Conservation (phyloP, 2,888 invertebrate species). For the Bimastos eiseni region DNA sequence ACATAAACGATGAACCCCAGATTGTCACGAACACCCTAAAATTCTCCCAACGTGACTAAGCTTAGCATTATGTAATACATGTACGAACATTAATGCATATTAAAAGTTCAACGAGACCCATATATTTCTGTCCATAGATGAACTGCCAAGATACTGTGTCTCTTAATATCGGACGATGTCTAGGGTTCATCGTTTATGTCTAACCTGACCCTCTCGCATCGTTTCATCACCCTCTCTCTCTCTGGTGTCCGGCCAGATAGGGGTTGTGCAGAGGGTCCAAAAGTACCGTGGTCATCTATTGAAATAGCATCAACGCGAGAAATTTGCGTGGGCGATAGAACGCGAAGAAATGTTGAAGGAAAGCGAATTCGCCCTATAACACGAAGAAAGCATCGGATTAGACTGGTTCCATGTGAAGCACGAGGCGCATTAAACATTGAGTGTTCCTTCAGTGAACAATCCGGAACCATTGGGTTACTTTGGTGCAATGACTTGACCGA, state of each 20-base stretch:
- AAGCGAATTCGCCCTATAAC: background rate
- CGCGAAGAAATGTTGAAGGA: background rate
- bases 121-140: background rate
- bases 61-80: too few species aligned
- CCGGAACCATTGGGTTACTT: too few species aligned
- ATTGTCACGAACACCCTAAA: too few species aligned
- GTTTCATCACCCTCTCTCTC: background rate
- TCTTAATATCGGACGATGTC: background rate
- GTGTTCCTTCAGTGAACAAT: too few species aligned
- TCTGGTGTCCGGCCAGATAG: background rate
- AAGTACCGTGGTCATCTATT: background rate
- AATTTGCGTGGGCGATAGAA: conserved; percentile 1
- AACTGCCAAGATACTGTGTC: background rate
- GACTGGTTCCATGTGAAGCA: too few species aligned
- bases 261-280: background rate
- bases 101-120: background rate
- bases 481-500: too few species aligned
- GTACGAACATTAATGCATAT: background rate
- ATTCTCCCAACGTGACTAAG: background rate
- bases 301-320: background rate
- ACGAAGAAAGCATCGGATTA: too few species aligned
- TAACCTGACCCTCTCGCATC: background rate
- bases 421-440: too few species aligned
- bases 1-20: too few species aligned
- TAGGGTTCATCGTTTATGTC: background rate